Base-by-base conservation (phyloP, 1,140 invertebrate genomes). In the Plodia interpunctella region DNA sequence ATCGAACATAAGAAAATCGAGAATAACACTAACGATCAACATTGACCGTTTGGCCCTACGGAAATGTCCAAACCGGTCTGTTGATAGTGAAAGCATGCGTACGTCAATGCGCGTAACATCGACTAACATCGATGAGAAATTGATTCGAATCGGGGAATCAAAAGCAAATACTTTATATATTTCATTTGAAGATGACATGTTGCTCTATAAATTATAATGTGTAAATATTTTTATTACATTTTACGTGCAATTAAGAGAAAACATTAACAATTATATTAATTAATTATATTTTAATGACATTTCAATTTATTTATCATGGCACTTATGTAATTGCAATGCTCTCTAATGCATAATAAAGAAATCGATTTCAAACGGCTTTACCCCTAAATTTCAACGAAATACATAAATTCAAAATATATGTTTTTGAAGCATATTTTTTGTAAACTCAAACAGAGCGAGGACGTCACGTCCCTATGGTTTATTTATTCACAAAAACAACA, bases 21-120 rank as follows among this genome's bases (percentile, higher is more conserved):
- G 6, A 10, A 44, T n/a, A 44, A 17, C 38, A 44, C 38, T 44
- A 44, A 44, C 55, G 62, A 58, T 59, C 59, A 54, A 62, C 25
- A 28, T 44, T 59, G 58, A 60, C 61, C 59, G 62, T 54, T 62
- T 60, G 51, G 49, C 19, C 30, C 50, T 28, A 50, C 5, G 18
- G 50, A 25, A 50, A 50, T 17, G 49, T 25, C 9, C 50, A 17
- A 63, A 73, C 72, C 70, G 70, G 70, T 75, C 30, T 68, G 30
- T 32, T 51, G 69, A 78, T 65, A 78, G 76, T 78, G 76, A 78
- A 78, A 78, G 76, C 54, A 55, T 19, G 54, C 54, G 54, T 35
- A 44, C 38, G 38, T 44, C 38, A 44, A 44, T 15, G n/a, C 15
- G 38, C 13, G 5, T 15, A 44, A 44, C 38, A 44, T 44, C 38